phyloP scores from a whole-genome alignment of 2,797 vertebrate genomes.

The Heteromormyrus szaboi region DNA sequence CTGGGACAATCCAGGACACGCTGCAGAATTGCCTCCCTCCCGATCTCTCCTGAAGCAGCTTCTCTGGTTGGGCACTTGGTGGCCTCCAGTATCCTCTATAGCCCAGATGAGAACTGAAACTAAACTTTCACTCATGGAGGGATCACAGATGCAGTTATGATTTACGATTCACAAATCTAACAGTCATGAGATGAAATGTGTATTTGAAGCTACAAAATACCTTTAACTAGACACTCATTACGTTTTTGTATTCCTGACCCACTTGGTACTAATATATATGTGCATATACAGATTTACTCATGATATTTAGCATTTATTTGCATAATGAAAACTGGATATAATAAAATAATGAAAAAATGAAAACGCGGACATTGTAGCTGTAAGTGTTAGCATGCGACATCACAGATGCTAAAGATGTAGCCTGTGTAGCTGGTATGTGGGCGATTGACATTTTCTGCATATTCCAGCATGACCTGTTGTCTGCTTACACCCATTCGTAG shows the following conservation, averaged over 20 bases:
- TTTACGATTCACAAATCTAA: slow-evolving; percentile 6
- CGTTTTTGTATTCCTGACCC: neutral
- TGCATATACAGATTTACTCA: neutral
- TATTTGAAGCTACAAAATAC: neutral
- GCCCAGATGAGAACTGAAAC: neutral
- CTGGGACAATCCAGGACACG: neutral
- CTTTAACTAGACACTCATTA: neutral
- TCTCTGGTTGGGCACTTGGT: neutral
- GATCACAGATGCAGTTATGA: neutral
- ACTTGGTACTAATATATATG: neutral
- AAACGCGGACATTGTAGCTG: neutral
- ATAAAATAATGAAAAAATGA: neutral
- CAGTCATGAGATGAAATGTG: neutral
- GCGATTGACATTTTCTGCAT: neutral
- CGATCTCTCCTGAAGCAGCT: neutral
- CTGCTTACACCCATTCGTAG: neutral
- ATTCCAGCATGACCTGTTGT: neutral
- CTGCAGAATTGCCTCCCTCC: neutral
- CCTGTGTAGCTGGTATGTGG: neutral
- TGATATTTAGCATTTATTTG: neutral
- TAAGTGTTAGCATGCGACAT: neutral
- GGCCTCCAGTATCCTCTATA: neutral
- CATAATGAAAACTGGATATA: neutral
- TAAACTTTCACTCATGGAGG: neutral
- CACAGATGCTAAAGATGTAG: neutral